These are phyloP conservation scores for Dipodomys stephensi DNA, from an alignment of 2,113 vertebrate genomes.

Conservation along the genomic window DNA sequence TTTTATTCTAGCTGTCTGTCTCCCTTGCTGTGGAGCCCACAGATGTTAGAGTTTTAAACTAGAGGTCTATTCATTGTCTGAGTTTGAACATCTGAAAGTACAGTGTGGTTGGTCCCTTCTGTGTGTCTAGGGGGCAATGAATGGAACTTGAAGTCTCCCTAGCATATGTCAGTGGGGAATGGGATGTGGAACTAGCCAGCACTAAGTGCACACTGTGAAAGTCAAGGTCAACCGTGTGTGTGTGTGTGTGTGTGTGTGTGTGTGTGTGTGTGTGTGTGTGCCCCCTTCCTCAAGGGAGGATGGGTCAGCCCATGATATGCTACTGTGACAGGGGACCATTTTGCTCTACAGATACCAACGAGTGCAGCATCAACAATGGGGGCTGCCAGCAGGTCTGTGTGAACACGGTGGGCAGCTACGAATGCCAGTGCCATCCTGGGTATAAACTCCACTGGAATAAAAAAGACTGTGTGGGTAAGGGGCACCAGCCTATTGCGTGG, in stretches of 20 bases:
- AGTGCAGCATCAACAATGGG: conserved; percentile 97
- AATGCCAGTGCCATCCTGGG: conserved; percentile 93
- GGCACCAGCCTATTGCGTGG: neutral
- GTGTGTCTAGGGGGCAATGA: neutral
- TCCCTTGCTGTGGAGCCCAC: neutral
- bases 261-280: accelerated
- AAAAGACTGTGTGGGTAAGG: conserved; percentile 99
- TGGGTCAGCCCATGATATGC: neutral
- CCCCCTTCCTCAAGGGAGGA: neutral
- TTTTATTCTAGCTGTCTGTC: neutral
- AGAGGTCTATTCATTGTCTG: neutral
- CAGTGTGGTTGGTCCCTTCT: neutral
- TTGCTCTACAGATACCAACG: conserved; percentile 92
- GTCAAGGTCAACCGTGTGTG: neutral
- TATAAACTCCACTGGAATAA: conserved; percentile 98
- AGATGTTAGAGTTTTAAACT: neutral
- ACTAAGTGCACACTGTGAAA: neutral
- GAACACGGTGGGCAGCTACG: conserved; percentile 92
- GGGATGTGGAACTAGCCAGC: too few species aligned
- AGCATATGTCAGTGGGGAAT: neutral
- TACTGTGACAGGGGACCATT: conserved; percentile 33
- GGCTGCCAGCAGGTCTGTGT: conserved; percentile 95
- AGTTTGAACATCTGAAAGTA: neutral
- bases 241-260: too few species aligned
- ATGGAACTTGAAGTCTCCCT: neutral